Evolutionary conservation across 2,797 vertebrate genomes (phyloP), one percentile per base, ranked within the genome.

Genomic region (Hypotaenidia philippensis): DNA sequence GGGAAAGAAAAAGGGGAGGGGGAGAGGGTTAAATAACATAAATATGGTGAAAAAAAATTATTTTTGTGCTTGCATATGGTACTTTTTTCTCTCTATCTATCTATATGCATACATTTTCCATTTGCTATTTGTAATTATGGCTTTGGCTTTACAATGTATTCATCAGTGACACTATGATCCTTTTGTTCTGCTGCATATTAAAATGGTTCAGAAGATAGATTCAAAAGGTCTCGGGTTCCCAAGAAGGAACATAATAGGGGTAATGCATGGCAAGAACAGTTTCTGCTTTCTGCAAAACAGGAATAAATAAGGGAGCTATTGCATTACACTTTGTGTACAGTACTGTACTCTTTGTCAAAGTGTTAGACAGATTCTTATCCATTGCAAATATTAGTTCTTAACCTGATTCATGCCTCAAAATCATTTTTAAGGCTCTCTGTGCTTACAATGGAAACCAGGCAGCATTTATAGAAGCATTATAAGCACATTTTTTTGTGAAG

Each of bases 161-260:
- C 66, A 41, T 90, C 72, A 17, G 27, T 94, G 95, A 97, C 92
- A 91, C 72, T 65, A 88, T 84, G 60, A 94, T 95, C 71, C 77
- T 95, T 97, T 97, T 97, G 94, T 97, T 97, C 95, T 94, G 71
- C 64, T 63, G 83, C 81, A 80, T 76, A 96, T 94, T 87, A 94
- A 94, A 91, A 94, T 81, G 83, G 90, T 64, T 97, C 92, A 93
- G 91, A 97, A 95, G 95, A 96, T 93, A 96, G 95, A 96, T 96
- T 97, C 93, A 90, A 96, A 97, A 97, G 96, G 96, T 97, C 95
- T 97, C 93, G 93, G 94, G 93, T 97, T 97, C 95, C 95, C 92
- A 95, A 94, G 95, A 96, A 96, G 68, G 72, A 97, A 97, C 92
- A 96, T 89, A 97, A 97, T 89, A 78, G 83, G 87, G 87, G 68